Conservation (phyloP, 2,113 vertebrate species). For the Psittacara wagleri region DNA sequence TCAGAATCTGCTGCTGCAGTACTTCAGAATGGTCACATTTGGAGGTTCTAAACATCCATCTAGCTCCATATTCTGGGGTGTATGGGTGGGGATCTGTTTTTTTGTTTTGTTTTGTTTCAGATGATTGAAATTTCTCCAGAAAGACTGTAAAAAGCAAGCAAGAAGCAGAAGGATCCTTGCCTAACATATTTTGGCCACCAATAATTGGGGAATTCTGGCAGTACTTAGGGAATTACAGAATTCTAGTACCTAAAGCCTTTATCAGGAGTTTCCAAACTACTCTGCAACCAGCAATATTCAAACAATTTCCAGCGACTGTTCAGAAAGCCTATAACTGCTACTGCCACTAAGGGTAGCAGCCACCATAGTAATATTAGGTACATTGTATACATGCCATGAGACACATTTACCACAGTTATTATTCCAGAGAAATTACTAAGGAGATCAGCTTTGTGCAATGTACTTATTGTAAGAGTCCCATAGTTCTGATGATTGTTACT, state of each 20-base stretch:
- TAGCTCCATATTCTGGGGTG: not conserved
- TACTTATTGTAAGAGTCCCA: not conserved
- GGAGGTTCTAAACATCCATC: not conserved
- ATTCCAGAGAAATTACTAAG: not conserved
- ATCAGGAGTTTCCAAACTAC: not conserved
- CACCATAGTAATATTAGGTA: not conserved
- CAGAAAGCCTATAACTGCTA: not conserved
- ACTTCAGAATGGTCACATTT: not conserved
- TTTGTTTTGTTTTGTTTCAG: not conserved
- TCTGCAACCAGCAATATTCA: not conserved
- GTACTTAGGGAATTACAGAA: not conserved
- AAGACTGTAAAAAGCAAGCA: not conserved
- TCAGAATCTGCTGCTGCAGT: not conserved
- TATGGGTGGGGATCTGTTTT: not conserved
- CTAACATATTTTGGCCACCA: not conserved
- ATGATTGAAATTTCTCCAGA: not conserved
- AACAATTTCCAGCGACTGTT: not conserved
- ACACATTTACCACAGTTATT: not conserved
- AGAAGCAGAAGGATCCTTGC: not conserved
- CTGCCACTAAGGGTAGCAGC: not conserved
- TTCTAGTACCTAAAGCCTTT: not conserved
- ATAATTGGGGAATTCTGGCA: not conserved
- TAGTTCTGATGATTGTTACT: not conserved
- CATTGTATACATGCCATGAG: not conserved
- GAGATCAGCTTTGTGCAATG: not conserved